A percentile compares a stretch with the other conserved stretches of the same genome.
Evolutionary conservation across 2,113 vertebrate genomes (phyloP).

Genomic region (Sterrhoptilus dennistouni): DNA sequence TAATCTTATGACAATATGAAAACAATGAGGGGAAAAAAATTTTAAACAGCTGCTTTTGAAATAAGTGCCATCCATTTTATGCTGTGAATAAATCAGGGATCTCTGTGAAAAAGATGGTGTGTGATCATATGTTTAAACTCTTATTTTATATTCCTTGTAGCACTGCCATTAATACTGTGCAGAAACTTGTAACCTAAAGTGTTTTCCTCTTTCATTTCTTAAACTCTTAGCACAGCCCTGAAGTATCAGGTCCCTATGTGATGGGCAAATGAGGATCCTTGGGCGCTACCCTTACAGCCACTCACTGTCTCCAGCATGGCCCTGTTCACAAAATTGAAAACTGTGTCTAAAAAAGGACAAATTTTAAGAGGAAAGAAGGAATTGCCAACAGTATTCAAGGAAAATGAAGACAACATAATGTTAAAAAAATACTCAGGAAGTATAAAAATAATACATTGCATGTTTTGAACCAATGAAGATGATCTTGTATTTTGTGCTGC

Average conservation of each 20-base stretch:
- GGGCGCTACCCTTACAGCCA: rapidly evolving
- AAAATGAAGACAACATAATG: background rate
- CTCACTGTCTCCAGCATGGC: background rate
- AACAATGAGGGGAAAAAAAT: background rate
- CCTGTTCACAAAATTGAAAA: background rate
- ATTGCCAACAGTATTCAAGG: background rate
- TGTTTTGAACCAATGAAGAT: background rate
- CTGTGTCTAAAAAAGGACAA: background rate
- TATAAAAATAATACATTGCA: background rate
- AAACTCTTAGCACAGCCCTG: background rate
- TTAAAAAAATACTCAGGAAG: background rate
- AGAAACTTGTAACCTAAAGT: background rate
- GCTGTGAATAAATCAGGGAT: background rate
- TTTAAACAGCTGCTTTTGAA: background rate
- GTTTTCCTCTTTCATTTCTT: background rate
- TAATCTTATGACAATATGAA: background rate
- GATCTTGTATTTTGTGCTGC: background rate
- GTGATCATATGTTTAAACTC: background rate
- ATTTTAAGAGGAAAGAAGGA: background rate
- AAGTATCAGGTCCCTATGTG: rapidly evolving
- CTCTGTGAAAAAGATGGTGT: background rate
- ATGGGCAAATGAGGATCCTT: rapidly evolving
- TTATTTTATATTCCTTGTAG: background rate
- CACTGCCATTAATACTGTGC: background rate
- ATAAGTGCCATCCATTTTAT: background rate